These are phyloP conservation scores for Eumerus sabulonum DNA, from an alignment of 2,888 invertebrate genomes.

Conservation along the genomic window DNA sequence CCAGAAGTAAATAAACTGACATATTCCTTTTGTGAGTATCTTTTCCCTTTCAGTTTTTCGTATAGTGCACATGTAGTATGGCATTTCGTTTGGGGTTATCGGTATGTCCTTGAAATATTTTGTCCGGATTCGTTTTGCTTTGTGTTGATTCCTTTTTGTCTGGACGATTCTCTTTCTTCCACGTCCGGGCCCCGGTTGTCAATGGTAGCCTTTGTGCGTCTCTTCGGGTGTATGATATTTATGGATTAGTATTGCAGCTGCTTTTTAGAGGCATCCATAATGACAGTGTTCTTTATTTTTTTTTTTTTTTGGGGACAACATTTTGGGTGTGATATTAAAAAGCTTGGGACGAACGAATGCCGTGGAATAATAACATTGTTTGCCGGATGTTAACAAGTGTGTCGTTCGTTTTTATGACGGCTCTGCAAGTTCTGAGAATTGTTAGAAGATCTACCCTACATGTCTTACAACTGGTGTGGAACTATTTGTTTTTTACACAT, in stretches of 20 bases:
- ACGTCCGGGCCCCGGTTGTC: slow-evolving; percentile 10
- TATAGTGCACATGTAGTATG: slow-evolving; percentile 10
- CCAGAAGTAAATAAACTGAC: slow-evolving; percentile 25
- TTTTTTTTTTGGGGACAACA: background rate
- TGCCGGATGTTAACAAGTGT: too few species aligned
- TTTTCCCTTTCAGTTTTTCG: background rate
- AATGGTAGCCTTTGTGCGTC: slow-evolving; percentile 23
- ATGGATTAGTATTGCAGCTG: slow-evolving; percentile 47
- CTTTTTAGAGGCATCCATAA: slow-evolving; percentile 18
- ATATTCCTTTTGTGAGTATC: slow-evolving; percentile 1
- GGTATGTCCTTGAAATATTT: slow-evolving; percentile 54
- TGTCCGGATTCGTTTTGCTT: slow-evolving; percentile 24
- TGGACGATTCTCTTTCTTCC: slow-evolving; percentile 20
- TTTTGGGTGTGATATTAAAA: slow-evolving; percentile 29
- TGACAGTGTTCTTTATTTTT: slow-evolving; percentile 14
- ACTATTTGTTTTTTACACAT: too few species aligned
- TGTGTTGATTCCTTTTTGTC: slow-evolving; percentile 56
- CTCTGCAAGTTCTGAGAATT: too few species aligned
- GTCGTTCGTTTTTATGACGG: too few species aligned
- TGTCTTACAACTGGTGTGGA: too few species aligned
- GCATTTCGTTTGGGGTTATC: slow-evolving; percentile 32
- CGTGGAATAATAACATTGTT: too few species aligned
- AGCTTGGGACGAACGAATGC: too few species aligned
- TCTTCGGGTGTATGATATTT: slow-evolving; percentile 27
- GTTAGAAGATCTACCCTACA: too few species aligned